Evolutionary conservation across 2,888 invertebrate genomes (phyloP).

Genomic region (Zele albiditarsus): DNA sequence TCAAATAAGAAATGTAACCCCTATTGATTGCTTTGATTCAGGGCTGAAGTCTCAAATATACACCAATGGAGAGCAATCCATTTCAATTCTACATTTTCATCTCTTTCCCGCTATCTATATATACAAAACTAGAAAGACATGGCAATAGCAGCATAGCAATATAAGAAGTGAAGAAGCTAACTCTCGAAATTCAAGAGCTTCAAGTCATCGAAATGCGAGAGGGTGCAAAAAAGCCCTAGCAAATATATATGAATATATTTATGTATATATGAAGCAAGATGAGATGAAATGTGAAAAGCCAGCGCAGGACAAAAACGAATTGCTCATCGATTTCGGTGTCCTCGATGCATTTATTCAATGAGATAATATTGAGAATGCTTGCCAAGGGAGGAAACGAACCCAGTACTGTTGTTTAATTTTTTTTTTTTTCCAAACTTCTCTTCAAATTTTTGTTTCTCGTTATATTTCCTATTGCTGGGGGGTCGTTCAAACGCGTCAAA

Average conservation of each 20-base stretch:
- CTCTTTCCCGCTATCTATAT: too few relatives aligned
- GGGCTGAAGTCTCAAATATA: too few relatives aligned
- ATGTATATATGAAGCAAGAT: not conserved
- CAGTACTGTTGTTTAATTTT: not conserved
- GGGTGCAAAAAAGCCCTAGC: not conserved
- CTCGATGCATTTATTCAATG: constrained; percentile 7
- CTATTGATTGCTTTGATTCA: too few relatives aligned
- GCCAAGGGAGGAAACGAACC: not conserved
- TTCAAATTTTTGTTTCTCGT: not conserved
- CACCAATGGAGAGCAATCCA: too few relatives aligned
- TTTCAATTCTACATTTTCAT: too few relatives aligned
- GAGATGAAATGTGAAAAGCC: not conserved
- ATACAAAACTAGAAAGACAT: not conserved
- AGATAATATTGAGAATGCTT: not conserved
- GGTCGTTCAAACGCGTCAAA: too few relatives aligned
- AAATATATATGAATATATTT: too few relatives aligned
- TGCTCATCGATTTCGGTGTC: constrained; percentile 8
- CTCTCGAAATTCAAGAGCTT: not conserved
- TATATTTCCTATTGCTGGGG: not conserved
- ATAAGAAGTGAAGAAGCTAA: not conserved
- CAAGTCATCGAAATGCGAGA: not conserved
- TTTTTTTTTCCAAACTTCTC: not conserved
- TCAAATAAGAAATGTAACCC: too few relatives aligned
- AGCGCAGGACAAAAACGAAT: not conserved
- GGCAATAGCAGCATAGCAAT: not conserved